Evolutionary conservation across 2,888 invertebrate species (phyloP), one percentile per base, ranked within the genome.

Genomic region (Eucera pruinosa): DNA sequence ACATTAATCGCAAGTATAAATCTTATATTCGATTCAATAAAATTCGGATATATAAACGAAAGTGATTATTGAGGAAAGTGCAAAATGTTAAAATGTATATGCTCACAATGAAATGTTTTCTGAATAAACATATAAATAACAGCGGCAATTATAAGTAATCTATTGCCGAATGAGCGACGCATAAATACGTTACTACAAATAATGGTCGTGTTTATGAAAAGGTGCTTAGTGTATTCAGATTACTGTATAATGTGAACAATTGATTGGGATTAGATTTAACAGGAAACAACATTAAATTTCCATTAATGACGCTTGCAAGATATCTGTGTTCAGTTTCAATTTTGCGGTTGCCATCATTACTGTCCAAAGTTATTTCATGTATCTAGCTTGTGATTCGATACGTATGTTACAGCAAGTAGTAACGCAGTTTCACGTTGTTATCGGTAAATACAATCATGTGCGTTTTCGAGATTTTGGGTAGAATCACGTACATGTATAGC

Each of bases 381-480:
- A 33, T 45, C 50, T 50, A 43, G 23, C 41, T 52, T 11, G 50
- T 25, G 57, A 57, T 57, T 50, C 20, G 36, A 43, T 47, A 45
- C 30, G 6, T 18, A 13, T 15, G 30, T 18, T 48, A 15, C 41
- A 27, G 39, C 13, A 23, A 7, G 18, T 47, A 50, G 30, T 64
- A 67, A 48, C 20, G 18, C 39, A 15, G 39, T 45, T 75, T 55
- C 72, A 41, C 27, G 33, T 23, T 73, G 52, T 47, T 61, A 70
- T 61, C 58, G 62, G 58, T 2, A 43, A 45, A 80, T 30, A 43
- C 52, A 33, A 73, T 71, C 70, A 41, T 30, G 54, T 13, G 41
- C 39, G 33, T 62, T 72, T 71, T 64, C 52, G 30, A 45, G 62
- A 57, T 71, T 57, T 45, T 23, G n/a, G 50, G 9, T 45, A 39